Conservation (phyloP, 2,888 invertebrate species). For the Chloroclystis v-ata region DNA sequence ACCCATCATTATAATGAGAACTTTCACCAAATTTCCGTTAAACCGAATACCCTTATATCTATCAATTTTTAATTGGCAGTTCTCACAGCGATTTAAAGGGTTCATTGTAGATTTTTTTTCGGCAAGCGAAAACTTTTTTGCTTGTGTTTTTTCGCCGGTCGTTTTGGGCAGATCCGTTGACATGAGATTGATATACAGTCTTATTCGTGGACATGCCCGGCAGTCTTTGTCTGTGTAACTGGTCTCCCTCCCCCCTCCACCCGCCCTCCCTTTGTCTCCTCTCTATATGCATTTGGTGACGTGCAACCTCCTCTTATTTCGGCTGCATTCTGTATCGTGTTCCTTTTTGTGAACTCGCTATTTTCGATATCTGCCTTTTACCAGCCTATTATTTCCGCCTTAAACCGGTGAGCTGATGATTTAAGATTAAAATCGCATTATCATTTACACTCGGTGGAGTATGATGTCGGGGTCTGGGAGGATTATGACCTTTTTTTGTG, state of each 20-base stretch:
- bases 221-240: slow-evolving; percentile 74
- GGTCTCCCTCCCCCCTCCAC: slow-evolving; percentile 46
- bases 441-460: background rate
- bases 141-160: slow-evolving; percentile 64
- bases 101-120: slow-evolving; percentile 69
- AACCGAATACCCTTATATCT: slow-evolving; percentile 42
- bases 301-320: slow-evolving; percentile 64
- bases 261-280: slow-evolving; percentile 58
- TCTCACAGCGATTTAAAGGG: slow-evolving; percentile 72
- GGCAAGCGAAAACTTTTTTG: slow-evolving; percentile 55
- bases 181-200: slow-evolving; percentile 76
- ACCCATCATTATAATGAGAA: slow-evolving; percentile 8
- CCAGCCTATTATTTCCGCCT: slow-evolving; percentile 18
- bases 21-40: slow-evolving; percentile 15
- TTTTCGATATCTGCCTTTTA: slow-evolving; percentile 29
- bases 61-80: slow-evolving; percentile 78
- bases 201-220: slow-evolving; percentile 69
- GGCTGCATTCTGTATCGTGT: slow-evolving; percentile 49
- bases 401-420: slow-evolving; percentile 24
- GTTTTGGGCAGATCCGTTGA: slow-evolving; percentile 73
- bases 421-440: slow-evolving; percentile 15
- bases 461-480: slow-evolving; percentile 16
- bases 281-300: slow-evolving; percentile 68
- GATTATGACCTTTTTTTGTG: slow-evolving; percentile 19
- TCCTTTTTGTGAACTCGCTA: slow-evolving; percentile 40